These are phyloP conservation scores for Tupaia chinensis DNA, from an alignment of 2,113 vertebrate species.

Conservation along the genomic window DNA sequence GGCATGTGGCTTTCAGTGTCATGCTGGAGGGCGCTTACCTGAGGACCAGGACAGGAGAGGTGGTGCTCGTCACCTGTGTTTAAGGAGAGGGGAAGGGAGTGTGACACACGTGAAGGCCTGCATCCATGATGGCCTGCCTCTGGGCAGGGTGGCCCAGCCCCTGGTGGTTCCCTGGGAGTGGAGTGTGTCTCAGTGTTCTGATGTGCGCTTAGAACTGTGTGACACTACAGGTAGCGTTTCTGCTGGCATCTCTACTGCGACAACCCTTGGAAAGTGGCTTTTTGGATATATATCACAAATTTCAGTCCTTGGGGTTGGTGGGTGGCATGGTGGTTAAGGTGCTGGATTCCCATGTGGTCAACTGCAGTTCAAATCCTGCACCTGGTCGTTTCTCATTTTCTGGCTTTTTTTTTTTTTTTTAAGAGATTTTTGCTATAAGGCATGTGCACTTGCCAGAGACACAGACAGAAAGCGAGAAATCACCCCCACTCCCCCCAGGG, in stretches of 20 bases:
- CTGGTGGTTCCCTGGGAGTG: background rate
- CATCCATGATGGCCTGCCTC: background rate
- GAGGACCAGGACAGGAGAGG: background rate
- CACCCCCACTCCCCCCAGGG: too few species aligned
- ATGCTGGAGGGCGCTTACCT: background rate
- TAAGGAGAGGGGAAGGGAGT: background rate
- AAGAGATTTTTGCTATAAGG: too few species aligned
- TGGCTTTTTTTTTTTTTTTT: too few species aligned
- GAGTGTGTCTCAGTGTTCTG: background rate
- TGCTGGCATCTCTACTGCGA: background rate
- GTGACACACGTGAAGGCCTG: background rate
- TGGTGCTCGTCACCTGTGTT: background rate
- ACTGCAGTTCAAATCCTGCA: too few species aligned
- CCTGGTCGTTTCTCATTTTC: too few species aligned
- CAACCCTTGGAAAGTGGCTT: background rate
- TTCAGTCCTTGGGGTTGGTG: background rate
- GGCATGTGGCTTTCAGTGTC: background rate
- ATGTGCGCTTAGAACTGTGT: background rate
- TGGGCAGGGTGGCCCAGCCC: background rate
- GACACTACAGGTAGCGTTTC: background rate
- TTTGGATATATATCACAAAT: background rate
- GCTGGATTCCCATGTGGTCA: too few species aligned
- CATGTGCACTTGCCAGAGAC: too few species aligned
- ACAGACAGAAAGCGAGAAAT: too few species aligned
- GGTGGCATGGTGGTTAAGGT: too few species aligned